phyloP scores from a whole-genome alignment of 2,888 invertebrate genomes.

The Punctoribates punctum region DNA sequence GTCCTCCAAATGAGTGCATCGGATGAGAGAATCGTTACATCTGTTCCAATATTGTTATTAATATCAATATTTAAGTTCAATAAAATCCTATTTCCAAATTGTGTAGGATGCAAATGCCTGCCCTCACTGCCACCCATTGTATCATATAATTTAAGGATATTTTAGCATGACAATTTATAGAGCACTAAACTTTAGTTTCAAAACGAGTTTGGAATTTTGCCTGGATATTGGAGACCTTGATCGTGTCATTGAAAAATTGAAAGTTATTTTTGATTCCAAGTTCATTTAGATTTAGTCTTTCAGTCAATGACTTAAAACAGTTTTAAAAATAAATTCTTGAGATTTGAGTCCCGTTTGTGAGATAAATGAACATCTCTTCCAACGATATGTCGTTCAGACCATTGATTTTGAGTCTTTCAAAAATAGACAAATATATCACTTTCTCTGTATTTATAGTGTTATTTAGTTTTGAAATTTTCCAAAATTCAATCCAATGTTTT shows the following conservation, averaged over 20 bases:
- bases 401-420: not conserved
- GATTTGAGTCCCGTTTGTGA: not conserved
- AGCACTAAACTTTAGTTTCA: too few relatives aligned
- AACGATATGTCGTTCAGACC: not conserved
- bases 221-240: not conserved
- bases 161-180: too few relatives aligned
- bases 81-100: not conserved
- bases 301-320: not conserved
- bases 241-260: too few relatives aligned
- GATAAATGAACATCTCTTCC: slow-evolving; percentile 1
- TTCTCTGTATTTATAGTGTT: not conserved
- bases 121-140: too few relatives aligned
- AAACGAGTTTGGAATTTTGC: too few relatives aligned
- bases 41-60: slow-evolving; percentile 17
- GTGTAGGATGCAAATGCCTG: not conserved
- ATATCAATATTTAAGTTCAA: slow-evolving; percentile 2
- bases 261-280: not conserved
- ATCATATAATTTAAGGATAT: too few relatives aligned
- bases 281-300: not conserved
- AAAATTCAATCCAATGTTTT: not conserved
- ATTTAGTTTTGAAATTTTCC: not conserved
- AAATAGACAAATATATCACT: not conserved
- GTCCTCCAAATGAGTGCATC: not conserved
- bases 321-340: not conserved
- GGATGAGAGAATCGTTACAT: slow-evolving; percentile 24